phyloP scores from a whole-genome alignment of 2,888 invertebrate genomes.

The Apeira syringaria region DNA sequence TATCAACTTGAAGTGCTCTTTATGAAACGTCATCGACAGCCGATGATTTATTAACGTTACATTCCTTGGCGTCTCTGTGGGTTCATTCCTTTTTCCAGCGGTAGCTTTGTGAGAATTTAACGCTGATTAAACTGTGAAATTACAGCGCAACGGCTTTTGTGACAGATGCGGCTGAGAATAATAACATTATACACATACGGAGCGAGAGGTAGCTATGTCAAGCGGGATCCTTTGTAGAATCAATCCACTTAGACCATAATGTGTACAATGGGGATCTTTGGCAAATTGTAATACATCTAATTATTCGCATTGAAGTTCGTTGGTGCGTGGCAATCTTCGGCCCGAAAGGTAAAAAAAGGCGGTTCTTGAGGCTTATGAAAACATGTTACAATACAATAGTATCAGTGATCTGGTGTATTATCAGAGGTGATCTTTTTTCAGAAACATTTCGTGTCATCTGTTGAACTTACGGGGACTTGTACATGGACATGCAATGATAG shows the following conservation, averaged over 20 bases:
- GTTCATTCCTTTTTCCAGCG: conserved; percentile 58
- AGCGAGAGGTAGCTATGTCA: conserved; percentile 66
- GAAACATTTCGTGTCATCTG: conserved; percentile 34
- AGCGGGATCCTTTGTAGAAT: conserved; percentile 68
- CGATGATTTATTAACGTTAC: conserved; percentile 69
- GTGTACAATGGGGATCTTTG: conserved; percentile 73
- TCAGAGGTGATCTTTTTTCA: conserved; percentile 52
- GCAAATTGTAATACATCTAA: conserved; percentile 83
- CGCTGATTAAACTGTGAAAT: conserved; percentile 84
- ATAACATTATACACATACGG: conserved; percentile 78
- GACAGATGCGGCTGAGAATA: conserved; percentile 80
- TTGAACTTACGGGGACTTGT: conserved; percentile 16
- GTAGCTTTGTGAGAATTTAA: conserved; percentile 77
- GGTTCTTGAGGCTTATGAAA: conserved; percentile 77
- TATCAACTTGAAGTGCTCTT: conserved; percentile 26
- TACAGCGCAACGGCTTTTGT: conserved; percentile 76
- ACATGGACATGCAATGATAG: too few species aligned
- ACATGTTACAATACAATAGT: conserved; percentile 65
- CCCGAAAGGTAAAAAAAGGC: conserved; percentile 59
- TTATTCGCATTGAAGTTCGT: conserved; percentile 73
- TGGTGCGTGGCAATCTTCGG: conserved; percentile 66
- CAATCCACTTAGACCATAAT: conserved; percentile 79
- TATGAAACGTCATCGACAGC: conserved; percentile 59
- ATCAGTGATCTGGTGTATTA: conserved; percentile 46
- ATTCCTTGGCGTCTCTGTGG: conserved; percentile 62